Conservation (phyloP, 2,888 invertebrate genomes). For the Andrena bucephala region DNA sequence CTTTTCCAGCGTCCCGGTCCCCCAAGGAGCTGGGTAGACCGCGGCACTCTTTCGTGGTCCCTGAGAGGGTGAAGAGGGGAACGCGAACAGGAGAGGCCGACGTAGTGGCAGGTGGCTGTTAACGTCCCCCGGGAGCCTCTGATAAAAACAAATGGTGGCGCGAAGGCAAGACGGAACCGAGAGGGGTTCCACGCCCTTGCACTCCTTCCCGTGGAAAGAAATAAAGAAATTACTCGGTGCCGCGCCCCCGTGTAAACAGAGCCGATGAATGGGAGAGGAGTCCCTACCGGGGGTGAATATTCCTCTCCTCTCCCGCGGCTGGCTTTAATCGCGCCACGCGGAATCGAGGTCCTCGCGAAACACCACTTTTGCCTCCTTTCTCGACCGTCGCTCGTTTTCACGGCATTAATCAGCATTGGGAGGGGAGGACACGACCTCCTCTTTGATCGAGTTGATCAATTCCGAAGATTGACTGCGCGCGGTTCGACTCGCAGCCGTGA, state of each 20-base stretch:
- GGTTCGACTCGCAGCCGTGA: too few species aligned
- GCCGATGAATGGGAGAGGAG: conserved; percentile 68
- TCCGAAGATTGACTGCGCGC: background rate
- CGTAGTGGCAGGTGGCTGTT: conserved; percentile 73
- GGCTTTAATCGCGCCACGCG: conserved; percentile 54
- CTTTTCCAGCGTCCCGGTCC: conserved; percentile 26
- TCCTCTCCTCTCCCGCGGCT: conserved; percentile 24
- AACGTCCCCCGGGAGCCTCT: conserved; percentile 78
- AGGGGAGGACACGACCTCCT: background rate
- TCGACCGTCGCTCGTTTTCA: background rate
- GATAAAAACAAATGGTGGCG: conserved; percentile 84
- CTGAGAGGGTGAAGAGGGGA: conserved; percentile 25
- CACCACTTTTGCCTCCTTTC: background rate
- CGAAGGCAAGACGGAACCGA: conserved; percentile 67
- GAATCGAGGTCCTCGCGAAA: conserved; percentile 41
- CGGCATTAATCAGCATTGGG: conserved; percentile 37
- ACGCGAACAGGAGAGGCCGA: conserved; percentile 49
- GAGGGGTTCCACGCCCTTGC: conserved; percentile 59
- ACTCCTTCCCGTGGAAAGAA: conserved; percentile 75
- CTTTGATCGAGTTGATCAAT: background rate
- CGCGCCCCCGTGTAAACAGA: conserved; percentile 70
- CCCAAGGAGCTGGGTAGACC: conserved; percentile 39
- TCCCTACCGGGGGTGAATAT: conserved; percentile 44
- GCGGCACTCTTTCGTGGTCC: conserved; percentile 34
- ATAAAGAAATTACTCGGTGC: conserved; percentile 83